Evolutionary conservation across 2,797 vertebrate species (phyloP), one percentile per base, ranked within the genome.

Genomic region (Pogonophryne albipinna): DNA sequence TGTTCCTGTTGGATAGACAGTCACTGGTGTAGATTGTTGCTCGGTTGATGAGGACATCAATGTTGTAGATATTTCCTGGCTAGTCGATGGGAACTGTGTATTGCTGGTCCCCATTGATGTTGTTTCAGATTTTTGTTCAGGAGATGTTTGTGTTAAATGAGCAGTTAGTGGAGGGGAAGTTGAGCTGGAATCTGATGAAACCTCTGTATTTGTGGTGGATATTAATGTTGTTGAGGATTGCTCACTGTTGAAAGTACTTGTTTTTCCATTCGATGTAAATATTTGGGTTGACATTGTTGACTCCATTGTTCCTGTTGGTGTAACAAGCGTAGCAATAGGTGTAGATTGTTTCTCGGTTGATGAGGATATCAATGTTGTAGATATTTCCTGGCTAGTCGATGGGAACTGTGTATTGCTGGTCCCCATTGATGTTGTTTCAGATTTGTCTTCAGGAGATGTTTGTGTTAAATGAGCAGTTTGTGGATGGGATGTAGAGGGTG

Each of bases 271-370:
- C 3, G 52, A 12, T 15, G 12, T 27, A 0, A 17, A 0, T 13
- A 1, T 50, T 12, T 15, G 4, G 0, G 4, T 23, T 10, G 44
- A 47, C 0, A 2, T 0, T 61, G 59, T 45, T 1, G 0, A 6
- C 9, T 12, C 13, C 2, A 34, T 34, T 34, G 4, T 34, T 34
- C 6, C 31, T 34, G 31, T 34, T 34, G 31, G 31, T 34, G 31
- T 34, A 34, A 34, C 31, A 34, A 7, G 1, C 5, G 8, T 2
- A 2, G 23, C 3, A 2, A 1, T 0, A 19, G 63, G 41, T 57
- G 61, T 51, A 0, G 12, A 5, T 2, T 41, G 10, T 44, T 10
- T 0, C 12, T 45, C 10, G 12, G 52, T 63, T 0, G 59, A 0
- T 3, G 52, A 47, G 23, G 4, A 10, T 1, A 34, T 6, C 7